These are phyloP conservation scores for Ophion ventricosus DNA, from an alignment of 2,888 invertebrate species.

Conservation along the genomic window DNA sequence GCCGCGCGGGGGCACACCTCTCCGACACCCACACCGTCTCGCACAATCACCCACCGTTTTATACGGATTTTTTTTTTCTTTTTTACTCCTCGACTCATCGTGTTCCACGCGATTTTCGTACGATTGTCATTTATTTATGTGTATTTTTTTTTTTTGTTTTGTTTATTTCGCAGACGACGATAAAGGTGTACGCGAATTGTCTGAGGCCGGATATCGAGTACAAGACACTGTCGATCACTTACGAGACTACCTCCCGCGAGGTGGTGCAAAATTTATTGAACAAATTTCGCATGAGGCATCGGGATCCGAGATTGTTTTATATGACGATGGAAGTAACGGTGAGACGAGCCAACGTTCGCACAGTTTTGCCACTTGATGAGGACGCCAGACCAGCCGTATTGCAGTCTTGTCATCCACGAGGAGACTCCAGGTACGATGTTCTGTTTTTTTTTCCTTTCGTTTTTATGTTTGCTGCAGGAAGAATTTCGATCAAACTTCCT, in stretches of 20 bases:
- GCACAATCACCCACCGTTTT: conserved; percentile 8
- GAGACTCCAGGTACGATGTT: conserved; percentile 90
- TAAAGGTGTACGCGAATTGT: conserved; percentile 95
- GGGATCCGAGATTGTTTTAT: conserved; percentile 96
- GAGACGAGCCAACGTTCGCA: conserved; percentile 91
- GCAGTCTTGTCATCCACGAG: conserved; percentile 96
- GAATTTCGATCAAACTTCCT: background rate
- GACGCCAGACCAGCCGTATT: conserved; percentile 95
- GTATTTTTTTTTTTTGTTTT: background rate
- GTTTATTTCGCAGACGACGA: conserved; percentile 89
- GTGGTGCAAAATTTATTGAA: conserved; percentile 93
- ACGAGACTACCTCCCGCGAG: conserved; percentile 94
- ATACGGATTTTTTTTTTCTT: background rate
- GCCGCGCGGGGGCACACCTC: conserved; percentile 45
- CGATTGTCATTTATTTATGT: background rate
- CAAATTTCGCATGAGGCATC: conserved; percentile 95
- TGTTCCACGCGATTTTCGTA: background rate
- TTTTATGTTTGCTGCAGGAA: conserved; percentile 5
- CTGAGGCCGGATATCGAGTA: conserved; percentile 97
- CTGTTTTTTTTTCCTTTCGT: background rate
- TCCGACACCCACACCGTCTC: conserved; percentile 53
- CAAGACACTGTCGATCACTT: conserved; percentile 95
- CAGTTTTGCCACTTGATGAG: conserved; percentile 93
- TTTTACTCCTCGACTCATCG: background rate
- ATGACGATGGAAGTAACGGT: conserved; percentile 97